Conservation (phyloP, 2,888 invertebrate species). For the Blastobasis adustella region DNA sequence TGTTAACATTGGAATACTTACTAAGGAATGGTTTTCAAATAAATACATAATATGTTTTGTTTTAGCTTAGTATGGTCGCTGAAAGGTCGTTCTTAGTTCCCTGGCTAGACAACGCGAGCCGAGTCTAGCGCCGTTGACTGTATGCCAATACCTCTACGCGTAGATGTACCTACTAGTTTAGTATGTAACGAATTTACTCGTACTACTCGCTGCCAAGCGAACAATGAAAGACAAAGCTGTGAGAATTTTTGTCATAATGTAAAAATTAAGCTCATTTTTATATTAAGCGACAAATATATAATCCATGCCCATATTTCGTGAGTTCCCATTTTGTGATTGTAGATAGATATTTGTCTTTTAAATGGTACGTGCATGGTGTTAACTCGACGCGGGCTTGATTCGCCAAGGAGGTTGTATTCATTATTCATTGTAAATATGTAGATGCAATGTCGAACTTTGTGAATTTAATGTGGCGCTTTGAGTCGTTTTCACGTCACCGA, state of each 20-base stretch:
- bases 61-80: too few relatives aligned
- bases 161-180: constrained; percentile 58
- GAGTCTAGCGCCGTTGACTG: constrained; percentile 16
- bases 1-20: too few relatives aligned
- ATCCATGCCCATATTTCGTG: constrained; percentile 37
- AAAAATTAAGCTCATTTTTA: constrained; percentile 66
- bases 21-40: too few relatives aligned
- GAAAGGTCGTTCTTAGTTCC: not conserved
- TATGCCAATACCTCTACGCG: constrained; percentile 43
- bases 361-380: constrained; percentile 11
- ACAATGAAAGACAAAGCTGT: constrained; percentile 76
- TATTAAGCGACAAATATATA: constrained; percentile 50
- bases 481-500: too few relatives aligned
- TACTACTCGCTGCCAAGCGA: constrained; percentile 65
- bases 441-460: too few relatives aligned
- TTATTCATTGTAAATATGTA: not conserved
- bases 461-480: too few relatives aligned
- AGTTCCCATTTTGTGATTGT: constrained; percentile 40
- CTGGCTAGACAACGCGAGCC: constrained; percentile 18
- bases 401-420: not conserved
- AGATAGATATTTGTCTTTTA: constrained; percentile 33
- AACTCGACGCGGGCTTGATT: not conserved
- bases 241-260: constrained; percentile 72
- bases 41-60: too few relatives aligned
- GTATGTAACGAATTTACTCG: constrained; percentile 68